Evolutionary conservation across 2,113 vertebrate genomes (phyloP).

Genomic region (Cinclus cinclus): DNA sequence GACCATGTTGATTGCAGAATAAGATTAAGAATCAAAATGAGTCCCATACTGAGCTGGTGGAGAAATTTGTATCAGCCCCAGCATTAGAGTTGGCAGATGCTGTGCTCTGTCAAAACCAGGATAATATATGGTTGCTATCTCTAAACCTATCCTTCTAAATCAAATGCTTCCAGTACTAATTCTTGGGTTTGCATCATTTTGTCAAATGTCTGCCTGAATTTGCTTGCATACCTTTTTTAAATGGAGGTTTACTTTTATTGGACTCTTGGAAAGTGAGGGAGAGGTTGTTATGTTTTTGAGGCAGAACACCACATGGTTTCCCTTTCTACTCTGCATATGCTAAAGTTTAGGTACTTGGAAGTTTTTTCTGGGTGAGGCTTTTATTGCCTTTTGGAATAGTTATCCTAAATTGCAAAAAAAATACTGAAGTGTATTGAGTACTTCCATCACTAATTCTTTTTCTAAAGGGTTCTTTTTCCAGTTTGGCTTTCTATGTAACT

Average conservation of each 20-base stretch:
- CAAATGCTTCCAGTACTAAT: not conserved
- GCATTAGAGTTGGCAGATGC: not conserved
- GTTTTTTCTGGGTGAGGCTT: not conserved
- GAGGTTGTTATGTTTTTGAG: not conserved
- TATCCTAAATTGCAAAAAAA: constrained; percentile 12
- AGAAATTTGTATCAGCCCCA: not conserved
- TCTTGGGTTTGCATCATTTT: not conserved
- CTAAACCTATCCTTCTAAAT: not conserved
- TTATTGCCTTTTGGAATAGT: constrained; percentile 2
- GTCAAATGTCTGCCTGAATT: not conserved
- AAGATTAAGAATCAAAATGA: not conserved
- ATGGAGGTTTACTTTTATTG: not conserved
- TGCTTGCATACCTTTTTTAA: not conserved
- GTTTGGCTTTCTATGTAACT: not conserved
- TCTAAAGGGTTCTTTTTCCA: not conserved
- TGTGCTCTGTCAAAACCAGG: not conserved
- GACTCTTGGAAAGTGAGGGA: not conserved
- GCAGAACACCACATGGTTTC: not conserved
- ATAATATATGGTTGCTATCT: not conserved
- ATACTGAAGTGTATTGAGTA: not conserved
- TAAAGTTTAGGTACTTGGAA: not conserved
- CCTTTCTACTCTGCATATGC: not conserved
- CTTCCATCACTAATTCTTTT: not conserved
- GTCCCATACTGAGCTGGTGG: not conserved
- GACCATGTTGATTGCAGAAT: not conserved